A percentile compares a stretch with the other conserved stretches of the same genome.
Evolutionary conservation across 2,113 vertebrate species (phyloP).

Genomic region (Scomber colias): DNA sequence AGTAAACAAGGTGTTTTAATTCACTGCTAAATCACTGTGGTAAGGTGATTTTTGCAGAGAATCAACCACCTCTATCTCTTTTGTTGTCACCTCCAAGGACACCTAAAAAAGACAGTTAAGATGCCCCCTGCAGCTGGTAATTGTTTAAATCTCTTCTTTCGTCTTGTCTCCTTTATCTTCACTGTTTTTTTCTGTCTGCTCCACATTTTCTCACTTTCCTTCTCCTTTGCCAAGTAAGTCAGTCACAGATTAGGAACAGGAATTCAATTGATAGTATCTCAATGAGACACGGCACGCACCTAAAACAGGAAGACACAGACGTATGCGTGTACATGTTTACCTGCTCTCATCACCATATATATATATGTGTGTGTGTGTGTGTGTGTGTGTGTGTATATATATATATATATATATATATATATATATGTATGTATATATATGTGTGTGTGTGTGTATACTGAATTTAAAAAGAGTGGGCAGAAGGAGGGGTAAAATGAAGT

Average conservation of each 20-base stretch:
- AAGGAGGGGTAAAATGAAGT: background rate
- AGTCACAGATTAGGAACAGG: slow-evolving; percentile 63
- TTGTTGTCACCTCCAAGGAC: background rate
- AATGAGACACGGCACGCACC: background rate
- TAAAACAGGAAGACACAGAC: background rate
- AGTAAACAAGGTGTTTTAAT: too few relatives aligned
- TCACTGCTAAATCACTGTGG: too few relatives aligned
- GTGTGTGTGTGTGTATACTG: too few relatives aligned
- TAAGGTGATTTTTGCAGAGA: too few relatives aligned
- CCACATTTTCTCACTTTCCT: slow-evolving; percentile 1
- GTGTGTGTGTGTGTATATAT: too few relatives aligned
- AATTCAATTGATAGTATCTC: slow-evolving; percentile 37
- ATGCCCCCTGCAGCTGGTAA: slow-evolving; percentile 35
- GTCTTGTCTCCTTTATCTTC: background rate
- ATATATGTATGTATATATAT: too few relatives aligned
- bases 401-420: too few relatives aligned
- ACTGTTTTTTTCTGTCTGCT: background rate
- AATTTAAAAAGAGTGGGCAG: background rate
- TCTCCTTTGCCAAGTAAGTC: slow-evolving; percentile 50
- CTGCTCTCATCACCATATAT: too few relatives aligned
- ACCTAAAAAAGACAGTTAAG: background rate
- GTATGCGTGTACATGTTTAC: background rate
- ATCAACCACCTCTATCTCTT: background rate
- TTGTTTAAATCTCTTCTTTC: background rate
- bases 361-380: too few relatives aligned